Conservation (phyloP, 1,140 invertebrate genomes). For the Streblospio benedicti region DNA sequence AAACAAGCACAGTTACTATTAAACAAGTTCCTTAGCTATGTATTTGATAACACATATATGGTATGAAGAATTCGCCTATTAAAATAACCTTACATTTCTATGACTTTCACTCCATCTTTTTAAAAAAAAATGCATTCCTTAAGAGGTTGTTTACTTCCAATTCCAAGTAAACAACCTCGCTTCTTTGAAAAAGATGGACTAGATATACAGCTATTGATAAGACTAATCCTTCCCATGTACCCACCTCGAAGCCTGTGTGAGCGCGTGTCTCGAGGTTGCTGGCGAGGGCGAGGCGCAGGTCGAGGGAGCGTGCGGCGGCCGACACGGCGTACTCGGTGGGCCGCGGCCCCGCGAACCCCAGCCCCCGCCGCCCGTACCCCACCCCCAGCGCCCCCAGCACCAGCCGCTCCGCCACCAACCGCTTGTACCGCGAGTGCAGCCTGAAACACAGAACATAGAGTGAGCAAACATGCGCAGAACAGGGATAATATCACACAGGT, state of each 20-base stretch:
- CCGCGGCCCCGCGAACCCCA: not conserved
- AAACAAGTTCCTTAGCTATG: too few relatives aligned
- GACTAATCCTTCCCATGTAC: not conserved
- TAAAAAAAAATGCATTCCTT: not conserved
- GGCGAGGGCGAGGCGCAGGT: not conserved
- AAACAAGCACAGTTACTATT: too few relatives aligned
- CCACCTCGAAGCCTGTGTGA: conserved; percentile 11
- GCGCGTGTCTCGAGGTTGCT: not conserved
- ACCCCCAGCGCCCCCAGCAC: conserved; percentile 25
- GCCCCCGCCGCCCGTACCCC: conserved; percentile 25
- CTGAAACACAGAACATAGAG: not conserved
- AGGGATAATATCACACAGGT: too few relatives aligned
- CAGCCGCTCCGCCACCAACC: conserved; percentile 31
- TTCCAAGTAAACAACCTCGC: not conserved
- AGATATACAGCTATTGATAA: not conserved
- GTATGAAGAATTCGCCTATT: too few relatives aligned
- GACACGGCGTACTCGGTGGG: not conserved
- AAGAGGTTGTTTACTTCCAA: not conserved
- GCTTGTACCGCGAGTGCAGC: conserved; percentile 20
- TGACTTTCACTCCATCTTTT: not conserved
- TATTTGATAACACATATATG: too few relatives aligned
- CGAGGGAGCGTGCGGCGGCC: not conserved
- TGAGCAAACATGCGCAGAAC: too few relatives aligned
- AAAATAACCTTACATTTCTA: not conserved
- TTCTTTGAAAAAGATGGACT: not conserved